A percentile compares a stretch with the other conserved stretches of the same genome.
Evolutionary conservation across 2,888 invertebrate genomes (phyloP).

Genomic region (Chaetogeoica ovagalla): DNA sequence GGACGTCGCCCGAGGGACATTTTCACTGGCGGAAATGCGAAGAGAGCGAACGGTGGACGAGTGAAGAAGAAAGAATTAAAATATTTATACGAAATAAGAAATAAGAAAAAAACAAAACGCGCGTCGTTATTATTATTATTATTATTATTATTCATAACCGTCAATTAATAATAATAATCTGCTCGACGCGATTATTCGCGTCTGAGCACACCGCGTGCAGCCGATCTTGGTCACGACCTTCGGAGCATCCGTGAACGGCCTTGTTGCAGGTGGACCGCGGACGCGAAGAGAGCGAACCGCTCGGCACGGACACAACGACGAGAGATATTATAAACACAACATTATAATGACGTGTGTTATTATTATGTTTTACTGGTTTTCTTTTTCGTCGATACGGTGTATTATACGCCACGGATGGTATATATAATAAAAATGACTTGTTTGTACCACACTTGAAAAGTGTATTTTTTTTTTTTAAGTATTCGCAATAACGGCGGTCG

Average conservation of each 20-base stretch:
- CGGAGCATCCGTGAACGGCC: conserved; percentile 51
- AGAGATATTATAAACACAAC: too few relatives aligned
- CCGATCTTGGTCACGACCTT: conserved; percentile 52
- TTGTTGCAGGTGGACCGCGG: conserved; percentile 30
- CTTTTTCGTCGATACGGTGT: too few relatives aligned
- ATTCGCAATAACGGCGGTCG: too few relatives aligned
- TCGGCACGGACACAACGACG: too few relatives aligned
- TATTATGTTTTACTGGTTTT: too few relatives aligned
- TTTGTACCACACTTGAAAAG: too few relatives aligned
- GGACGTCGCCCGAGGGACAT: conserved; percentile 44
- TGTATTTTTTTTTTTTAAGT: too few relatives aligned
- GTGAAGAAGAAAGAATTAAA: too few relatives aligned
- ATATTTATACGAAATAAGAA: neutral
- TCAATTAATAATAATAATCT: conserved; percentile 44
- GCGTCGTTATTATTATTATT: conserved; percentile 26
- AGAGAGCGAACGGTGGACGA: too few relatives aligned
- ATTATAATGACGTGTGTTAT: too few relatives aligned
- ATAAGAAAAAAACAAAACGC: conserved; percentile 17
- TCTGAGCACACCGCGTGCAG: neutral
- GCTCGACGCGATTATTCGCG: conserved; percentile 38
- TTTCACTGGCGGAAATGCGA: conserved; percentile 32
- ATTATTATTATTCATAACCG: conserved; percentile 27
- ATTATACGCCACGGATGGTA: too few relatives aligned
- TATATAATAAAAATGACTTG: too few relatives aligned
- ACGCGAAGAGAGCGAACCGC: neutral